Conservation (phyloP, 1,140 invertebrate genomes). For the Apis mellifera region DNA sequence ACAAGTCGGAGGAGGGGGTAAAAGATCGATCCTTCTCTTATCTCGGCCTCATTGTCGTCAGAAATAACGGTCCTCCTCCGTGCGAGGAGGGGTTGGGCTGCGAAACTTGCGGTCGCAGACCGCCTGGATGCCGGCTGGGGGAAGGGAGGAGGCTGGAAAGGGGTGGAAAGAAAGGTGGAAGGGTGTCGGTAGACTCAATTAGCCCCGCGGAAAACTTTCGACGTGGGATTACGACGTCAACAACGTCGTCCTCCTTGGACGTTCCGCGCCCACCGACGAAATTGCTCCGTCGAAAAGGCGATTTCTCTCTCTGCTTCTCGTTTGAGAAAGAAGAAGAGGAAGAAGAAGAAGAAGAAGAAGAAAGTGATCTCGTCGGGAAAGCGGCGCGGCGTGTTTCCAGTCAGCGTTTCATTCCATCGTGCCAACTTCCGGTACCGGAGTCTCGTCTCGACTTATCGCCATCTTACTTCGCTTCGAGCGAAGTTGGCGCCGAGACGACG, state of each 20-base stretch:
- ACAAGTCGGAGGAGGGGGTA: background rate
- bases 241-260: slow-evolving; percentile 62
- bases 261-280: slow-evolving; percentile 41
- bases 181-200: slow-evolving; percentile 66
- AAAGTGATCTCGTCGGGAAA: slow-evolving; percentile 7
- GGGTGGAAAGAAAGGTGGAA: background rate
- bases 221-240: slow-evolving; percentile 69
- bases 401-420: background rate
- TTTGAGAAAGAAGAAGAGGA: background rate
- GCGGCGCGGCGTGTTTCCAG: background rate
- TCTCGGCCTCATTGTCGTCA: slow-evolving; percentile 45
- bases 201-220: slow-evolving; percentile 69
- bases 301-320: background rate
- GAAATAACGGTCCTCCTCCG: slow-evolving; percentile 43
- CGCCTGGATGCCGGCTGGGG: background rate
- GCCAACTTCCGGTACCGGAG: background rate
- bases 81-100: background rate
- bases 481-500: background rate
- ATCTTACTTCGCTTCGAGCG: background rate
- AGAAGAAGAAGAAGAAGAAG: background rate
- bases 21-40: slow-evolving; percentile 47
- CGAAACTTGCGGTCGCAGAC: slow-evolving; percentile 57
- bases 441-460: background rate
- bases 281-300: slow-evolving; percentile 52
- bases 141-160: background rate